Base-by-base conservation (phyloP, 2,113 vertebrate genomes). In the Mirza zaza region DNA sequence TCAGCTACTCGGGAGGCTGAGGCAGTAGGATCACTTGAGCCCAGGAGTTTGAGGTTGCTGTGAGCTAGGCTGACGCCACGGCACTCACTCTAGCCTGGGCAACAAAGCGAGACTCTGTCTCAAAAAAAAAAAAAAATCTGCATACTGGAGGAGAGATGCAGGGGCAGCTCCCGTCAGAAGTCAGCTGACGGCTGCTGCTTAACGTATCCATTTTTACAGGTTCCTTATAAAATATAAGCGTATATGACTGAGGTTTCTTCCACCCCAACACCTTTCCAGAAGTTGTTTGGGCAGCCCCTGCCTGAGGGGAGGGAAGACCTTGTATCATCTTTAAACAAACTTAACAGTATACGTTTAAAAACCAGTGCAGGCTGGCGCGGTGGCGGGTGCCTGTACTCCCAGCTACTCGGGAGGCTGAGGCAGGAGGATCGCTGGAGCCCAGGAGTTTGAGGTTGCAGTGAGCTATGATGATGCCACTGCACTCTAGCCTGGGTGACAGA, bases 51-150 rank as follows among this genome's bases (percentile, higher is more conserved):
- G n/a, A n/a, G n/a, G n/a, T n/a, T n/a, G n/a, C n/a, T n/a, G n/a
- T n/a, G n/a, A n/a, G n/a, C n/a, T n/a, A n/a, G n/a, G n/a, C n/a
- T n/a, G n/a, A n/a, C n/a, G n/a, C n/a, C n/a, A n/a, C n/a, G n/a
- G n/a, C n/a, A n/a, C n/a, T n/a, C n/a, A n/a, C n/a, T n/a, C n/a
- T n/a, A n/a, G n/a, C n/a, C n/a, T n/a, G n/a, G n/a, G n/a, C n/a
- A n/a, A n/a, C n/a, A n/a, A n/a, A n/a, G n/a, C n/a, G n/a, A n/a
- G n/a, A n/a, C n/a, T n/a, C n/a, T n/a, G n/a, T n/a, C n/a, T n/a
- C n/a, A n/a, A n/a, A n/a, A n/a, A n/a, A n/a, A n/a, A n/a, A n/a
- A 32, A 87, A 55, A 57, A 67, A 32, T 95, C 71, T 70, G 57
- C 36, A 8, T 14, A 14, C n/a, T 15, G 45, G 34, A 94, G 76